Base-by-base conservation (phyloP, 2,113 vertebrate species). In the Ibidorhyncha struthersii region DNA sequence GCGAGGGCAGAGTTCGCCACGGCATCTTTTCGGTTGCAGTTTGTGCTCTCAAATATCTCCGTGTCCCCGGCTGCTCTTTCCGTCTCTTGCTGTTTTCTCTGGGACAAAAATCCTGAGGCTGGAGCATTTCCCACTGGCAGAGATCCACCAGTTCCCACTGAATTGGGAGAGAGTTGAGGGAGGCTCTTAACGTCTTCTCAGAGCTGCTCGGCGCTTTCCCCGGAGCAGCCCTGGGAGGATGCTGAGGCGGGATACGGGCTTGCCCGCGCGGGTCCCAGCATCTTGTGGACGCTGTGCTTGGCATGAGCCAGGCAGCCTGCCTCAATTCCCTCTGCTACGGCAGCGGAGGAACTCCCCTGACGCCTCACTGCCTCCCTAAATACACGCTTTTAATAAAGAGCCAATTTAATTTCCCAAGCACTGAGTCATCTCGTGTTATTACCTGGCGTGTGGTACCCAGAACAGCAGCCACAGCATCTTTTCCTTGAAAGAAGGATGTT, bases 391-490 rank as follows among this genome's bases (percentile, higher is more conserved):
- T 93, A 92, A 90, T 90, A 55, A 93, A 71, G 52, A 93, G 59
- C 7, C 55, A 49, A 67, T 84, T 95, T 91, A 73, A 87, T 94
- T 94, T 78, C 90, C 71, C 85, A 88, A 90, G 82, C 61, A 63
- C 40, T 93, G 92, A 96, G 55, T 96, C 95, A 96, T 89, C 72
- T 56, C 1, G 0, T 84, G 72, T 82, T 86, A 91, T 90, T 95
- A 93, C 92, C 82, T 81, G 86, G 78, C 5, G 8, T 45, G 53
- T 34, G 41, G 79, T 77, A 86, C 89, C 85, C 89, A 62, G 36
- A 88, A 50, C 74, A 86, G 82, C 94, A 95, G 88, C 55, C 90
- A 80, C 63, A 91, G 80, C 94, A 78, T 66, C 85, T 89, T 71
- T 86, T 76, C 82, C 74, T 82, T 82, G 79, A 58, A 78, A 86